Conservation (phyloP, 2,888 invertebrate genomes). For the Anthophora plumipes region DNA sequence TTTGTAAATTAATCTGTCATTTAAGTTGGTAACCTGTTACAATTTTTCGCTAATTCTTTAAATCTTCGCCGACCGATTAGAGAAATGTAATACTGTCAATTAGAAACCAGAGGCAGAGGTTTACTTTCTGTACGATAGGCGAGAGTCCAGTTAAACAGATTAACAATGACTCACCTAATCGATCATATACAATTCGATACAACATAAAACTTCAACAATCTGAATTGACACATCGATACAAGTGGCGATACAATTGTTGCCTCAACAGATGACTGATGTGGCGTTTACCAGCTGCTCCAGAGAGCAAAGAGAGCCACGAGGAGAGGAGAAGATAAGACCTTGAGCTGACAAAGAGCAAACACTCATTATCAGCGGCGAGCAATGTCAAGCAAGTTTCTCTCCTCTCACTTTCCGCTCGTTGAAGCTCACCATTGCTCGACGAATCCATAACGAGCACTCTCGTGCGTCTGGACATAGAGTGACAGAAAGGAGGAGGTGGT, state of each 20-base stretch:
- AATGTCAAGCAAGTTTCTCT: slow-evolving; percentile 59
- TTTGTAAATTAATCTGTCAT: too few relatives aligned
- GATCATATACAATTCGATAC: too few relatives aligned
- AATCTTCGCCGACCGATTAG: too few relatives aligned
- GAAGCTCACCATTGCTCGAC: background rate
- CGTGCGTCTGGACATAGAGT: background rate
- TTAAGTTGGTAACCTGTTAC: too few relatives aligned
- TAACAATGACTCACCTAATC: too few relatives aligned
- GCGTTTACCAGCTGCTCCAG: background rate
- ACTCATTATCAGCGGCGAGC: slow-evolving; percentile 63
- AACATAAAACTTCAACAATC: too few relatives aligned
- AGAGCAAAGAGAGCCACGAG: slow-evolving; percentile 3
- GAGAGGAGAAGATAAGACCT: slow-evolving; percentile 48
- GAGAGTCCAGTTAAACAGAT: too few relatives aligned
- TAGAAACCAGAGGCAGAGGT: too few relatives aligned
- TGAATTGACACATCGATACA: background rate
- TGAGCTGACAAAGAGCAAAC: slow-evolving; percentile 64
- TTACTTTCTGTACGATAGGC: too few relatives aligned
- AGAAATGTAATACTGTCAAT: too few relatives aligned
- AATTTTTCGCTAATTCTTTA: too few relatives aligned
- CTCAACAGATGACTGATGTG: slow-evolving; percentile 32
- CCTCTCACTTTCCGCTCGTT: slow-evolving; percentile 57
- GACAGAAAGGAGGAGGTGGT: background rate
- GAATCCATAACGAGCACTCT: background rate
- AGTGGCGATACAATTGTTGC: slow-evolving; percentile 36